A percentile compares a stretch with the other conserved stretches of the same genome.
These are phyloP conservation scores for Amblyopsis hoosieri DNA, from an alignment of 2,797 vertebrate genomes.

Conservation along the genomic window DNA sequence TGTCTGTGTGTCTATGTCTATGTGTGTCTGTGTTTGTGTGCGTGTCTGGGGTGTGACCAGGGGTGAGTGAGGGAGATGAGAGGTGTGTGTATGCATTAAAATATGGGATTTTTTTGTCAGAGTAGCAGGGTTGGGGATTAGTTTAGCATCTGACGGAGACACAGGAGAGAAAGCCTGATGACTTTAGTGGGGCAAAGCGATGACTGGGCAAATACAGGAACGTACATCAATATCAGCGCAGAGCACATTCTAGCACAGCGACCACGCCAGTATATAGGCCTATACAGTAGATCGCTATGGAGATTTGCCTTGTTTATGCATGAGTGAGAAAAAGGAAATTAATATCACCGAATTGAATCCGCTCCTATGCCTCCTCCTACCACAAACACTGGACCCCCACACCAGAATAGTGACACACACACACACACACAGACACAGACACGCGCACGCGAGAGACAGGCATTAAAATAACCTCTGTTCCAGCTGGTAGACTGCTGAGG, in stretches of 20 bases:
- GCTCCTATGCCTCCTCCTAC: slow-evolving; percentile 69
- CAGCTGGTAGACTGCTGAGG: slow-evolving; percentile 89
- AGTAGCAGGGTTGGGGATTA: slow-evolving; percentile 80
- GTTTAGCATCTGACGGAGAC: slow-evolving; percentile 78
- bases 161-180: slow-evolving; percentile 71
- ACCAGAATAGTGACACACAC: background rate
- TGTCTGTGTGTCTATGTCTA: background rate
- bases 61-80: slow-evolving; percentile 45
- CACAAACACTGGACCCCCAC: background rate
- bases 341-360: slow-evolving; percentile 76
- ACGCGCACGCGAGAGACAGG: too few relatives aligned
- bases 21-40: background rate
- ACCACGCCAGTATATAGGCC: slow-evolving; percentile 32
- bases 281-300: slow-evolving; percentile 36
- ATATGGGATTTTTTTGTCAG: slow-evolving; percentile 82
- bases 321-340: slow-evolving; percentile 69
- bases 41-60: slow-evolving; percentile 27
- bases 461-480: slow-evolving; percentile 91
- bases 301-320: slow-evolving; percentile 71
- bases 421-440: too few relatives aligned
- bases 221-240: slow-evolving; percentile 70
- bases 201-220: slow-evolving; percentile 74
- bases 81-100: slow-evolving; percentile 76
- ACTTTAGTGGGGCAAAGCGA: slow-evolving; percentile 74
- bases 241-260: slow-evolving; percentile 50